A percentile compares a stretch with the other conserved stretches of the same genome.
These are phyloP conservation scores for Eupithecia insigniata DNA, from an alignment of 2,888 invertebrate species.

Conservation along the genomic window DNA sequence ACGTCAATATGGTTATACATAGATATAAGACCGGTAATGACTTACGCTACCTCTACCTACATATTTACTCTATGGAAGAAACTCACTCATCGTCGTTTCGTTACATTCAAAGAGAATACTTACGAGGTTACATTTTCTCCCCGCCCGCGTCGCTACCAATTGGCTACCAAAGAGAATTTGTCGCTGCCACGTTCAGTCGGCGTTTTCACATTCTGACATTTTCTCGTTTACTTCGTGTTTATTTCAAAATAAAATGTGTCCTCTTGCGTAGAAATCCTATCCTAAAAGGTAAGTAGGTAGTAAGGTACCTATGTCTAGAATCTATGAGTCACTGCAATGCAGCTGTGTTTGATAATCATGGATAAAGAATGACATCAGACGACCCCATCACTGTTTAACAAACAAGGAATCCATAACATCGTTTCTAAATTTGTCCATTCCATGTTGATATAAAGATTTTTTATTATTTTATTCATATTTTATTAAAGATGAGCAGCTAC, in stretches of 20 bases:
- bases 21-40: too few species aligned
- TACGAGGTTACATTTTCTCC: constrained; percentile 57
- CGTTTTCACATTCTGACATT: constrained; percentile 45
- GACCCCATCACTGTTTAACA: constrained; percentile 21
- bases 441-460: too few species aligned
- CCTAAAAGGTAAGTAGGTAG: constrained; percentile 21
- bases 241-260: constrained; percentile 52
- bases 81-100: too few species aligned
- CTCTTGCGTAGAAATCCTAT: constrained; percentile 42
- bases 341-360: constrained; percentile 37
- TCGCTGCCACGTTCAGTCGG: constrained; percentile 66
- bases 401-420: constrained; percentile 3
- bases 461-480: too few species aligned
- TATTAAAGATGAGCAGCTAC: too few species aligned
- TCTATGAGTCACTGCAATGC: constrained; percentile 37
- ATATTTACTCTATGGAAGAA: too few species aligned
- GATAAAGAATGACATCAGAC: constrained; percentile 57
- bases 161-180: too few species aligned
- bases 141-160: background rate
- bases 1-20: too few species aligned
- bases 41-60: too few species aligned
- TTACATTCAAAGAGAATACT: too few species aligned
- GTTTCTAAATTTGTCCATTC: too few species aligned
- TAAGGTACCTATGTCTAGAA: background rate
- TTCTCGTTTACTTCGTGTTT: too few species aligned